phyloP scores from a whole-genome alignment of 2,797 vertebrate species.

The Pipistrellus pipistrellus region DNA sequence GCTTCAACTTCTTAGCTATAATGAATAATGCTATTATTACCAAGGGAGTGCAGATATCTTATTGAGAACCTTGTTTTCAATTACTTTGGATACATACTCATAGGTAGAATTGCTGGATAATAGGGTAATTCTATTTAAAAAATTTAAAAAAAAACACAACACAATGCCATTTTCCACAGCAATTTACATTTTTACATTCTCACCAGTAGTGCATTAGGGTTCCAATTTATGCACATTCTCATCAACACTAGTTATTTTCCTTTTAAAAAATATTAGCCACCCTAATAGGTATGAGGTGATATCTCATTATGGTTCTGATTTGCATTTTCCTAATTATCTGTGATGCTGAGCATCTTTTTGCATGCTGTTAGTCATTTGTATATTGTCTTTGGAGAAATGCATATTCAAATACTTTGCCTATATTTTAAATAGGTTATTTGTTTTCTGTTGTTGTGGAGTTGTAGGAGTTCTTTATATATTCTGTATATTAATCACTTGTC shows the following conservation, averaged over 20 bases:
- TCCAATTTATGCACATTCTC: slow-evolving; percentile 32
- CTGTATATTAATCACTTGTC: neutral
- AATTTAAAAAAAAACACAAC: neutral
- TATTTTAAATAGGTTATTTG: slow-evolving; percentile 5
- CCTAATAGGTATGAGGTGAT: neutral
- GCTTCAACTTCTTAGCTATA: neutral
- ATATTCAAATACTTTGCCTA: neutral
- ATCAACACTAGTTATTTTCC: neutral
- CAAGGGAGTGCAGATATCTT: neutral
- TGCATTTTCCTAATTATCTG: slow-evolving; percentile 37
- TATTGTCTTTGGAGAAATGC: neutral
- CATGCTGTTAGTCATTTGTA: neutral
- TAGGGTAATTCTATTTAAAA: slow-evolving; percentile 44
- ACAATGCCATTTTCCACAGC: neutral
- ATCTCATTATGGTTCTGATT: slow-evolving; percentile 19
- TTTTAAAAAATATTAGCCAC: neutral
- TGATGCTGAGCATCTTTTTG: slow-evolving; percentile 9
- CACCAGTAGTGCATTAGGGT: neutral
- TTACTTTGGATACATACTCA: neutral
- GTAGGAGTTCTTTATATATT: slow-evolving; percentile 6
- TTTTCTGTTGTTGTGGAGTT: neutral
- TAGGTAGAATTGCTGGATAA: neutral
- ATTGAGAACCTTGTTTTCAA: neutral
- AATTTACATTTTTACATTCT: slow-evolving; percentile 43
- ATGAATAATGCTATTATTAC: neutral